phyloP scores from a whole-genome alignment of 2,888 invertebrate genomes.

The Sarcophaga caerulescens region DNA sequence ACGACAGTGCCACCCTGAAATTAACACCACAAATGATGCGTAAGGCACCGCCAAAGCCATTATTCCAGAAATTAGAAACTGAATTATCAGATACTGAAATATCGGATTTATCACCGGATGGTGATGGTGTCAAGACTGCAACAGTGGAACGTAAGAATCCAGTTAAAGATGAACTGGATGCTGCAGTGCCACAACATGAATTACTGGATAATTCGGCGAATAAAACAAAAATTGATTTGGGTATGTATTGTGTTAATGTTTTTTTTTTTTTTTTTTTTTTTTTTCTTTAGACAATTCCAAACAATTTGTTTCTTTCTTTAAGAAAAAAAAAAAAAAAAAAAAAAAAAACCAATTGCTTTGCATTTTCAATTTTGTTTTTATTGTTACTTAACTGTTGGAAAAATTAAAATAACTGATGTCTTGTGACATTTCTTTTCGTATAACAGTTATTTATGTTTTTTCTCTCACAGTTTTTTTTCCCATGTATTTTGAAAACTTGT shows the following conservation, averaged over 20 bases:
- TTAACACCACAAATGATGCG: slow-evolving; percentile 89
- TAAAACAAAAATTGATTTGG: slow-evolving; percentile 91
- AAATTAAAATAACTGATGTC: slow-evolving; percentile 44
- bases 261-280: slow-evolving; percentile 7
- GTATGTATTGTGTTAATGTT: slow-evolving; percentile 59
- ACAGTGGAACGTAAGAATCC: slow-evolving; percentile 88
- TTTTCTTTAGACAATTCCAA: slow-evolving; percentile 13
- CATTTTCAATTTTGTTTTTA: slow-evolving; percentile 58
- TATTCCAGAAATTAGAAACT: slow-evolving; percentile 86
- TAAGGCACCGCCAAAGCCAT: slow-evolving; percentile 87
- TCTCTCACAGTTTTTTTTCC: background rate
- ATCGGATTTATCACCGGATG: slow-evolving; percentile 90
- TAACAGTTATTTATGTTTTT: slow-evolving; percentile 10
- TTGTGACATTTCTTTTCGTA: background rate
- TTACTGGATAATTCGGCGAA: slow-evolving; percentile 93
- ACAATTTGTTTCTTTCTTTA: slow-evolving; percentile 54
- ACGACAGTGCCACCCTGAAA: slow-evolving; percentile 88
- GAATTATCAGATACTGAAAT: slow-evolving; percentile 93
- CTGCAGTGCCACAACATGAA: slow-evolving; percentile 92
- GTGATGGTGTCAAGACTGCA: slow-evolving; percentile 86
- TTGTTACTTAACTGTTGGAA: slow-evolving; percentile 17
- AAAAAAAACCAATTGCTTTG: slow-evolving; percentile 64
- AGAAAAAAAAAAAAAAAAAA: too few species aligned
- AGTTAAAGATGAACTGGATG: slow-evolving; percentile 89
- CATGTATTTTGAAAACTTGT: slow-evolving; percentile 44